phyloP scores from a whole-genome alignment of 2,797 vertebrate genomes.

The Anguilla pacifica region DNA sequence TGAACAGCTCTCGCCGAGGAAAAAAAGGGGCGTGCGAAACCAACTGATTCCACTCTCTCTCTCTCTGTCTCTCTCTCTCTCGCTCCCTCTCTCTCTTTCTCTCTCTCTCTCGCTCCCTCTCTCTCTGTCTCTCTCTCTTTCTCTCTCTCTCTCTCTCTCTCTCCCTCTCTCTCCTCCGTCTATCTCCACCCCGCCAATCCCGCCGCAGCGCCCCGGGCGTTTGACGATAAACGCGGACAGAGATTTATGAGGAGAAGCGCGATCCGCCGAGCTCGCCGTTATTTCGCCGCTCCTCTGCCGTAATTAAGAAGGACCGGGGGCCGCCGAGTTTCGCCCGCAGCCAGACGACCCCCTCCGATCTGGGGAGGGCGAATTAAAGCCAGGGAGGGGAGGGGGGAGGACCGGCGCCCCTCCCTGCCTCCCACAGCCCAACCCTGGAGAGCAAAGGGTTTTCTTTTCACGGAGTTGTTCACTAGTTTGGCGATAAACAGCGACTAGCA shows the following conservation, averaged over 20 bases:
- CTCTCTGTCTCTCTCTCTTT: too few species aligned
- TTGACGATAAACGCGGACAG: slow-evolving; percentile 64
- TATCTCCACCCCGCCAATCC: slow-evolving; percentile 45
- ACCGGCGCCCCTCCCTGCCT: neutral
- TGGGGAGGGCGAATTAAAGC: slow-evolving; percentile 27
- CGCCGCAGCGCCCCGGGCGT: slow-evolving; percentile 57
- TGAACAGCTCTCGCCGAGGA: slow-evolving; percentile 7
- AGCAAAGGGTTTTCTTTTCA: slow-evolving; percentile 9
- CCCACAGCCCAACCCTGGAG: neutral
- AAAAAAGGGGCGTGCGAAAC: too few species aligned
- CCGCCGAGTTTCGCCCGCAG: slow-evolving; percentile 31
- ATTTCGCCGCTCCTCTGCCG: slow-evolving; percentile 37
- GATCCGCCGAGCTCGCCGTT: slow-evolving; percentile 63
- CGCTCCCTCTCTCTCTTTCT: too few species aligned
- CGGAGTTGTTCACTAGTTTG: neutral
- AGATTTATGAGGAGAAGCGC: slow-evolving; percentile 66
- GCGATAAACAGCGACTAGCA: slow-evolving; percentile 19
- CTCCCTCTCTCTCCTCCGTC: slow-evolving; percentile 8
- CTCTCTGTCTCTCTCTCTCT: too few species aligned
- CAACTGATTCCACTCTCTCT: too few species aligned
- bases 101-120: too few species aligned
- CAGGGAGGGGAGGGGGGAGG: neutral
- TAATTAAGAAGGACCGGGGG: slow-evolving; percentile 35
- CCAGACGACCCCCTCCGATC: neutral
- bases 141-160: too few species aligned